Evolutionary conservation across 2,888 invertebrate genomes (phyloP).

Genomic region (Cryptosula pallasiana): DNA sequence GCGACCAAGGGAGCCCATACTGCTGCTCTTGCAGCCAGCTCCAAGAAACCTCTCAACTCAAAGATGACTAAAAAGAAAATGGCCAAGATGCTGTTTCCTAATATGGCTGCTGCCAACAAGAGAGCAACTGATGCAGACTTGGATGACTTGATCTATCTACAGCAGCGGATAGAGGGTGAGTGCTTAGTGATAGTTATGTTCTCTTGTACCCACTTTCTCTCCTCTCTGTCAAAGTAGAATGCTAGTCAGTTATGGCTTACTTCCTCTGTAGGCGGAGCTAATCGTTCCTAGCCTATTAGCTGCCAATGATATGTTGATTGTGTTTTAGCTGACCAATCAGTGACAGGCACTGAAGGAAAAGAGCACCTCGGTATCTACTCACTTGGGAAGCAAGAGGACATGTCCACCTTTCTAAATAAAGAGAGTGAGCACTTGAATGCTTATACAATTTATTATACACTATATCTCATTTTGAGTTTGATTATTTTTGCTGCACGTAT

Average conservation of each 20-base stretch:
- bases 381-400: background rate
- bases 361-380: conserved; percentile 11
- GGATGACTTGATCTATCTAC: conserved; percentile 4
- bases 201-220: too few relatives aligned
- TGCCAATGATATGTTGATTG: too few relatives aligned
- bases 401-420: background rate
- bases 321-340: background rate
- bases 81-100: background rate
- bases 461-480: too few relatives aligned
- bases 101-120: conserved; percentile 5
- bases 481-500: too few relatives aligned
- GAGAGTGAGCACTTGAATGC: too few relatives aligned
- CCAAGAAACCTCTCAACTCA: background rate
- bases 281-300: too few relatives aligned
- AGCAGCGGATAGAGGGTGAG: background rate
- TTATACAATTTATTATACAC: too few relatives aligned
- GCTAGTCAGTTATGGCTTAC: too few relatives aligned
- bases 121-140: background rate
- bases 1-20: too few relatives aligned
- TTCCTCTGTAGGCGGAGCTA: too few relatives aligned
- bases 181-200: too few relatives aligned
- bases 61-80: conserved; percentile 16
- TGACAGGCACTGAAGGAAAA: background rate
- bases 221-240: too few relatives aligned
- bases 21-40: background rate